A percentile compares a stretch with the other conserved stretches of the same genome.
Evolutionary conservation across 2,113 vertebrate species (phyloP).

Genomic region (Heliornis fulica): DNA sequence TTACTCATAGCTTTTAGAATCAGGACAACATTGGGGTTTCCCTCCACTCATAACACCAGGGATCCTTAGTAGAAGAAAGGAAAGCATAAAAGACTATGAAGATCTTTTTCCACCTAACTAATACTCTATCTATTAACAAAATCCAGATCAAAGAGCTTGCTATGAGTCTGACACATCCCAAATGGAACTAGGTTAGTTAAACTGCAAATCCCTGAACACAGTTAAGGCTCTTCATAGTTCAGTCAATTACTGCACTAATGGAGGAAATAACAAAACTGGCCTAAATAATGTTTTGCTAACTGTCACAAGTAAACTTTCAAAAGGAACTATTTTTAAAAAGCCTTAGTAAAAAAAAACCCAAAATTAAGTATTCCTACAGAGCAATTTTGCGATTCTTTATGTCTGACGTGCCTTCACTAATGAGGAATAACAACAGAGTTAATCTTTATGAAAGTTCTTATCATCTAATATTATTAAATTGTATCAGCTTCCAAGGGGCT

Average conservation of each 20-base stretch:
- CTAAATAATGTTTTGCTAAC: not conserved
- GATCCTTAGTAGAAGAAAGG: not conserved
- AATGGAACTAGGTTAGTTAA: not conserved
- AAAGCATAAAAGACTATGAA: not conserved
- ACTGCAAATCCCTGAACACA: not conserved
- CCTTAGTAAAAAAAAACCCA: slow-evolving; percentile 11
- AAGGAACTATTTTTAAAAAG: not conserved
- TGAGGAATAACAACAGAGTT: not conserved
- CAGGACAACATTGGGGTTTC: not conserved
- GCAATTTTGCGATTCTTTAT: not conserved
- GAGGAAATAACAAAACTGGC: not conserved
- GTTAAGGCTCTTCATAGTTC: not conserved
- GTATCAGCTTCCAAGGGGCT: not conserved
- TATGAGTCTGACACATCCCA: not conserved
- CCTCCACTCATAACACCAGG: not conserved
- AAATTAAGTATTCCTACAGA: not conserved
- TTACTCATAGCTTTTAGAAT: not conserved
- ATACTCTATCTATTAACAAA: not conserved
- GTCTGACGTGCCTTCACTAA: not conserved
- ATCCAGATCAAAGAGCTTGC: not conserved
- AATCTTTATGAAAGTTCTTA: slow-evolving; percentile 34
- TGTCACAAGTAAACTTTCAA: not conserved
- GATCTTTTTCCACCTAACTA: not conserved
- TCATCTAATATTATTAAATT: slow-evolving; percentile 5
- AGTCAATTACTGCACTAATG: not conserved